These are phyloP conservation scores for Fringilla coelebs DNA, from an alignment of 2,797 vertebrate genomes.

Conservation along the genomic window DNA sequence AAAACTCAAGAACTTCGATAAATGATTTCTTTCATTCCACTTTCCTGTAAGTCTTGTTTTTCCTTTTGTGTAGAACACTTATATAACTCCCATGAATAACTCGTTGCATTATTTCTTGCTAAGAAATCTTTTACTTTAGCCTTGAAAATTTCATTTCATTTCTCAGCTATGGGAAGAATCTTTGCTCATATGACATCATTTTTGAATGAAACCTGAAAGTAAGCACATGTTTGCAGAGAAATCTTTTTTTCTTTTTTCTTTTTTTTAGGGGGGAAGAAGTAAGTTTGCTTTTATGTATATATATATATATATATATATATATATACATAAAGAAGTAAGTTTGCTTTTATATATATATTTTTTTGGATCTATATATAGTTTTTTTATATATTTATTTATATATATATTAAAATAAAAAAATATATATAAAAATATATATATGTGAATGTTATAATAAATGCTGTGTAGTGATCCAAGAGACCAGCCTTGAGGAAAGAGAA, in stretches of 20 bases:
- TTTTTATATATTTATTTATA: too few relatives aligned
- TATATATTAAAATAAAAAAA: too few relatives aligned
- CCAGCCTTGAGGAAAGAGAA: background rate
- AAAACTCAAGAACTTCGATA: background rate
- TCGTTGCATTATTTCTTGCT: background rate
- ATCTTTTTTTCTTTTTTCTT: background rate
- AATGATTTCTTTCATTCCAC: background rate
- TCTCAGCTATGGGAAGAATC: background rate
- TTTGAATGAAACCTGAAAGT: background rate
- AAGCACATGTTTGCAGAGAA: fast-evolving
- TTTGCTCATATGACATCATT: background rate
- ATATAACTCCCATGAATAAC: background rate
- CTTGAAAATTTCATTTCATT: background rate
- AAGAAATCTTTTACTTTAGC: background rate
- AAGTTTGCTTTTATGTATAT: background rate
- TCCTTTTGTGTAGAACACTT: background rate
- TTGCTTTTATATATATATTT: too few relatives aligned
- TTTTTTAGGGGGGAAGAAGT: fast-evolving
- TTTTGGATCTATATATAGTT: background rate
- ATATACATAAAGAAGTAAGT: too few relatives aligned
- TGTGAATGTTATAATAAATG: background rate
- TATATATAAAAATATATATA: background rate
- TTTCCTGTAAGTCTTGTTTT: background rate
- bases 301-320: background rate
- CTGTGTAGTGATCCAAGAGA: background rate